Evolutionary conservation across 2,888 invertebrate genomes (phyloP), one percentile per base, ranked within the genome.

Genomic region (Eristalis pertinax): DNA sequence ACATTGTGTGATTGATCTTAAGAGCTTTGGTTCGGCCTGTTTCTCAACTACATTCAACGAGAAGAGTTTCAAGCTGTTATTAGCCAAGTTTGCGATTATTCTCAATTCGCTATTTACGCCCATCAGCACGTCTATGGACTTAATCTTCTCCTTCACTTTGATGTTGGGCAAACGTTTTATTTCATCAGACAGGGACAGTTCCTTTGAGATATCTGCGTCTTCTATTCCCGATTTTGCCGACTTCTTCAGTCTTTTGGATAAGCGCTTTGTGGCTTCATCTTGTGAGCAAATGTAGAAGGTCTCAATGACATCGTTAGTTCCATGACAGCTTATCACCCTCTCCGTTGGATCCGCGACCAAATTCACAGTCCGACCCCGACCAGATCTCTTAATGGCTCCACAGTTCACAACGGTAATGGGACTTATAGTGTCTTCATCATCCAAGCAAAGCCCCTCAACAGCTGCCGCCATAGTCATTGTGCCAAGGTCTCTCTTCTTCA

Each of bases 261-360:
- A 94, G 87, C 96, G 95, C 32, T 94, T 93, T 86, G 95, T 94
- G 0, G 97, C 95, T 90, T 98, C 97, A 13, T 96, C 96, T 24
- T 96, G 95, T 0, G 95, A 93, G 90, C 96, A 95, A 89, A 99
- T 96, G 60, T 95, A 94, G 91, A 98, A 99, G 74, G 97, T 93
- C 93, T 99, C 99, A 19, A 99, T 93, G 29, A 95, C 93, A 75
- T 95, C 95, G 90, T 98, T 97, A 13, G 95, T 96, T 2, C 98
- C 98, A 91, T 97, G 97, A 91, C 97, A 97, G 1, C 95, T 96
- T 3, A 99, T 91, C 24, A 98, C 93, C 85, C 95, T 94, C 88
- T 96, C 96, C 24, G 96, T 95, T 0, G 94, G 92, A 93, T 99
- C 98, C 1, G 95, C 94, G 19, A 94, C 94, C 90, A 99, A 94